These are phyloP conservation scores for Trematomus bernacchii DNA, from an alignment of 2,797 vertebrate genomes.

Conservation along the genomic window DNA sequence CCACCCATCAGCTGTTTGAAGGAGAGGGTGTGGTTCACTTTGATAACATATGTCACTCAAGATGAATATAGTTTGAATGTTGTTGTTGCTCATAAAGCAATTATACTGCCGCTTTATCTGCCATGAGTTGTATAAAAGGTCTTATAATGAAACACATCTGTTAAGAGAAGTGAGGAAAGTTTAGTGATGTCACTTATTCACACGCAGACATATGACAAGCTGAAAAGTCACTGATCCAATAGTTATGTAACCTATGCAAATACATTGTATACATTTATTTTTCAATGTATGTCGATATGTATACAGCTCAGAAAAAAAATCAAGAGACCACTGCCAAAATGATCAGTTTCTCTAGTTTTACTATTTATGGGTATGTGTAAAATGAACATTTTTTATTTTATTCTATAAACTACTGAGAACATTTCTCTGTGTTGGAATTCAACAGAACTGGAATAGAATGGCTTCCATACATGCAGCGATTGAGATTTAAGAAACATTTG, in stretches of 20 bases:
- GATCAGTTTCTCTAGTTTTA: too few species aligned
- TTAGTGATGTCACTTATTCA: neutral
- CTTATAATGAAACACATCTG: neutral
- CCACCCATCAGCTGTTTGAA: conserved; percentile 34
- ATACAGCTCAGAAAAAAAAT: too few species aligned
- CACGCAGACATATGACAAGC: neutral
- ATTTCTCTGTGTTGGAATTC: too few species aligned
- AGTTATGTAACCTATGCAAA: neutral
- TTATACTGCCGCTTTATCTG: neutral
- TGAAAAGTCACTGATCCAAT: neutral
- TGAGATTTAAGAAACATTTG: too few species aligned
- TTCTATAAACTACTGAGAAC: too few species aligned
- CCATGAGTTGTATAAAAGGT: neutral
- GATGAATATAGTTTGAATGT: neutral
- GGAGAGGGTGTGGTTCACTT: conserved; percentile 28
- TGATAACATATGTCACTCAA: conserved; percentile 23
- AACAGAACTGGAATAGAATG: too few species aligned
- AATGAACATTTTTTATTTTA: too few species aligned
- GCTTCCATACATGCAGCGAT: too few species aligned
- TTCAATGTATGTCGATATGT: too few species aligned
- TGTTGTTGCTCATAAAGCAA: neutral
- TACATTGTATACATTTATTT: neutral
- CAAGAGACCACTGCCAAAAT: too few species aligned
- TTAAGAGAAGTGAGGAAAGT: neutral
- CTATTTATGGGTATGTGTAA: too few species aligned